Conservation (phyloP, 2,888 invertebrate genomes). For the Mechanitis mazaeus region DNA sequence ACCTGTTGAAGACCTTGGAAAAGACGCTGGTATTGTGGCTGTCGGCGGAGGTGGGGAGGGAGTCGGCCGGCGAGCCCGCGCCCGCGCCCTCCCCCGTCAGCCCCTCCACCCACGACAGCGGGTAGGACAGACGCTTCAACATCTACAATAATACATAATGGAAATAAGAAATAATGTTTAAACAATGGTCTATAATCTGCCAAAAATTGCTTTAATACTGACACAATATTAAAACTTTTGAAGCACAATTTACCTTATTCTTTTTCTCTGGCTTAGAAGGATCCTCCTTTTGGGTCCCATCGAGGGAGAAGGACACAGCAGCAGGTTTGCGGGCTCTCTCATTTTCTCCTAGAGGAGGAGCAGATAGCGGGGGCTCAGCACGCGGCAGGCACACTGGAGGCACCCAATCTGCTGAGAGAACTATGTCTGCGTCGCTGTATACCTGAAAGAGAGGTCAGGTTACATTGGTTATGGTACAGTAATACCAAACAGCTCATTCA, state of each 20-base stretch:
- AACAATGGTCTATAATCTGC: no score
- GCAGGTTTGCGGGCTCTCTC: slow-evolving; percentile 68
- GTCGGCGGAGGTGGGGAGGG: slow-evolving; percentile 77
- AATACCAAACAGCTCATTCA: not conserved
- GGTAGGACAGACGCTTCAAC: slow-evolving; percentile 93
- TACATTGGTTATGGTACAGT: not conserved
- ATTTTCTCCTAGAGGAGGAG: slow-evolving; percentile 69
- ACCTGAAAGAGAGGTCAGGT: slow-evolving; percentile 58
- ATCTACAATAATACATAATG: slow-evolving; percentile 76
- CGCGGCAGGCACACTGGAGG: slow-evolving; percentile 89
- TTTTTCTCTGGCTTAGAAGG: slow-evolving; percentile 79
- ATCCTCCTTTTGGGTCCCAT: slow-evolving; percentile 71
- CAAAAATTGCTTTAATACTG: no score
- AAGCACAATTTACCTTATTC: slow-evolving; percentile 78
- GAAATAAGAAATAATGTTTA: no score
- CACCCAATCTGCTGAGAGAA: slow-evolving; percentile 90
- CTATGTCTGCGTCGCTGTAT: slow-evolving; percentile 92
- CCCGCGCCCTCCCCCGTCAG: slow-evolving; percentile 84
- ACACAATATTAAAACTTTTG: not conserved
- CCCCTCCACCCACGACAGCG: slow-evolving; percentile 94
- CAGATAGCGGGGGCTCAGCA: slow-evolving; percentile 77
- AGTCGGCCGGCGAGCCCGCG: slow-evolving; percentile 70
- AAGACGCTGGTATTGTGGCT: slow-evolving; percentile 83
- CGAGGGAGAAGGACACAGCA: slow-evolving; percentile 71
- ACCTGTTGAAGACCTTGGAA: slow-evolving; percentile 95